Conservation (phyloP, 2,888 invertebrate species). For the Drosophila affinis region DNA sequence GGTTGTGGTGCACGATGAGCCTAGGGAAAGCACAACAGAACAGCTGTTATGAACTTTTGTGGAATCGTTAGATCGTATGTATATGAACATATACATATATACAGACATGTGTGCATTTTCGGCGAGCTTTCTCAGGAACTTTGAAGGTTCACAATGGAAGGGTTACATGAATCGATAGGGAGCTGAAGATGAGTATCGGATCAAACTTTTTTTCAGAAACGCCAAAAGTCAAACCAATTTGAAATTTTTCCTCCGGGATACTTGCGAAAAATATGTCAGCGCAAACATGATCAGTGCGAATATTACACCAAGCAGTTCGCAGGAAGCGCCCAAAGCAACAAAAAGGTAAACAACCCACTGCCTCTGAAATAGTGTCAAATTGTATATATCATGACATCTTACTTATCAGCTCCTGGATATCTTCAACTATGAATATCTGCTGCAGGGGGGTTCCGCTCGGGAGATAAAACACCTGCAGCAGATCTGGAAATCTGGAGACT, state of each 20-base stretch:
- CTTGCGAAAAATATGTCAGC: conserved; percentile 48
- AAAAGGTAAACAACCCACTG: conserved; percentile 42
- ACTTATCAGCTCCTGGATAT: conserved; percentile 66
- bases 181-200: too few relatives aligned
- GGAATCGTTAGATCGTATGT: conserved; percentile 11
- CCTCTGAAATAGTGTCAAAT: too few relatives aligned
- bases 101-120: too few relatives aligned
- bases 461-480: conserved; percentile 77
- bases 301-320: conserved; percentile 58
- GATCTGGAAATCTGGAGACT: conserved; percentile 80
- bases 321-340: conserved; percentile 60
- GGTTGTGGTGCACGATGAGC: conserved; percentile 15
- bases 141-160: background rate
- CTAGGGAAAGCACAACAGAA: background rate
- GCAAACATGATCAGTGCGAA: conserved; percentile 56
- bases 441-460: conserved; percentile 76
- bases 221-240: conserved; percentile 49
- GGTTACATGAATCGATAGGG: background rate
- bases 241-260: conserved; percentile 65
- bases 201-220: conserved; percentile 36
- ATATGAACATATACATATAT: background rate
- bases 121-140: background rate
- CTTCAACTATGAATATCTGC: conserved; percentile 70
- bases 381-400: background rate
- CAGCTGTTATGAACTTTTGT: conserved; percentile 34